These are phyloP conservation scores for Bovichtus diacanthus DNA, from an alignment of 2,797 vertebrate species.

Conservation along the genomic window DNA sequence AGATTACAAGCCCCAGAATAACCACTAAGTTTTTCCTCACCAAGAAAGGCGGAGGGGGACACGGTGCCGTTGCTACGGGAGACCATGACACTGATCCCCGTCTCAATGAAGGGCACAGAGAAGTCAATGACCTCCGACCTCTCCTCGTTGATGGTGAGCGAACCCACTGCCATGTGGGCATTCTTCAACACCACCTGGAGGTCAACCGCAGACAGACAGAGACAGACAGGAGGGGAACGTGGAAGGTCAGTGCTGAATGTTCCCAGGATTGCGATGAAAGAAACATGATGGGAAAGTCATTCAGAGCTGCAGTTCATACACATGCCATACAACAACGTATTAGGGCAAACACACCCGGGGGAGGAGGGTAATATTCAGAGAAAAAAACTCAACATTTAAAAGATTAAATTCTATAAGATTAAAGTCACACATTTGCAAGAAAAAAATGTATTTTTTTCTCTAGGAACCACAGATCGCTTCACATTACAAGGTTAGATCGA, in stretches of 20 bases:
- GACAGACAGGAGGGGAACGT: slow-evolving; percentile 1
- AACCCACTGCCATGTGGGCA: slow-evolving; percentile 98
- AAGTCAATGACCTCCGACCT: slow-evolving; percentile 98
- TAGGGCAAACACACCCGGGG: too few species aligned
- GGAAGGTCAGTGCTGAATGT: slow-evolving; percentile 24
- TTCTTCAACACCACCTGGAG: slow-evolving; percentile 94
- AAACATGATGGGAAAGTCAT: background rate
- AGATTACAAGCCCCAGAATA: background rate
- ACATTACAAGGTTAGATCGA: too few species aligned
- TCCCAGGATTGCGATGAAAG: background rate
- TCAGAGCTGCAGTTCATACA: slow-evolving; percentile 1
- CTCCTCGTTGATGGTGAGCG: slow-evolving; percentile 98
- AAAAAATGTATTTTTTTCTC: too few species aligned
- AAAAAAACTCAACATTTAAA: too few species aligned
- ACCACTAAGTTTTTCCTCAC: slow-evolving; percentile 77
- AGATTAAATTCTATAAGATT: too few species aligned
- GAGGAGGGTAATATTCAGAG: too few species aligned
- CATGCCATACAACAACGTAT: too few species aligned
- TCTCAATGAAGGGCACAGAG: slow-evolving; percentile 99
- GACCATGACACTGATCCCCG: slow-evolving; percentile 99
- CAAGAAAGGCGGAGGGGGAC: slow-evolving; percentile 97
- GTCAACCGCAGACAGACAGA: slow-evolving; percentile 27
- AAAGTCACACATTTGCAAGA: too few species aligned
- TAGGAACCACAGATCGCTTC: too few species aligned
- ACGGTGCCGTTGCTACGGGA: slow-evolving; percentile 99